Evolutionary conservation across 30 jellyfish, hydroid and myxozoan genomes (phyloP).

Genomic region (Hydractinia echinata): DNA sequence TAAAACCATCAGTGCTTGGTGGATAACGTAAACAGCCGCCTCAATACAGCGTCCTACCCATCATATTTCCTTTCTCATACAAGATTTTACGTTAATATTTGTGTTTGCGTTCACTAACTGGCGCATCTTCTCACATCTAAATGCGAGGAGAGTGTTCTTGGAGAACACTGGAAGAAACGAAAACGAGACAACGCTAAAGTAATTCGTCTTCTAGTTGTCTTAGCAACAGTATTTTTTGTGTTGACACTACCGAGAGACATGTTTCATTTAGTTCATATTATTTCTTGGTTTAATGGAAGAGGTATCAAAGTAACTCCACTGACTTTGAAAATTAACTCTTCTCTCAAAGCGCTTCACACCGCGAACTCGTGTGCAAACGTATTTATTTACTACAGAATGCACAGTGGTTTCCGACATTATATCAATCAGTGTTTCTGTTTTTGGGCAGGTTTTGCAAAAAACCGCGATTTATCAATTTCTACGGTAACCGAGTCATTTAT

Average conservation of each 20-base stretch:
- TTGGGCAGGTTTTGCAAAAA: not conserved
- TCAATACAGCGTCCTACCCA: constrained; percentile 50
- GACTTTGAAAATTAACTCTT: constrained; percentile 40
- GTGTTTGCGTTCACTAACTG: constrained; percentile 56
- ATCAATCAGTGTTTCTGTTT: not conserved
- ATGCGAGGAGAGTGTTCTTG: constrained; percentile 31
- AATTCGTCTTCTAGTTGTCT: constrained; percentile 56
- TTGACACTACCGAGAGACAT: constrained; percentile 84
- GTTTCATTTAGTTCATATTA: constrained; percentile 41
- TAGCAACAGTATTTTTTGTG: constrained; percentile 64
- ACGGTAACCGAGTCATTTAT: too few species aligned
- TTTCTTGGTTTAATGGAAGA: constrained; percentile 63
- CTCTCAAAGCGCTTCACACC: constrained; percentile 66
- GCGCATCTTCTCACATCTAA: constrained; percentile 39
- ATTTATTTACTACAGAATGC: constrained; percentile 80
- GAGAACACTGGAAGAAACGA: constrained; percentile 38
- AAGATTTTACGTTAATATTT: constrained; percentile 49
- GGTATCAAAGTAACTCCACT: constrained; percentile 42
- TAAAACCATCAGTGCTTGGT: constrained; percentile 38
- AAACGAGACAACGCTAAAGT: constrained; percentile 44
- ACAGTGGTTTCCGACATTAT: constrained; percentile 30
- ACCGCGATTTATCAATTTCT: too few species aligned
- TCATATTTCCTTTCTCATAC: constrained; percentile 45
- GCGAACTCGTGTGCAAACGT: constrained; percentile 90
- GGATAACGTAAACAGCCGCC: constrained; percentile 3